Conservation (phyloP, 2,797 vertebrate genomes). For the Threskiornis aethiopicus region DNA sequence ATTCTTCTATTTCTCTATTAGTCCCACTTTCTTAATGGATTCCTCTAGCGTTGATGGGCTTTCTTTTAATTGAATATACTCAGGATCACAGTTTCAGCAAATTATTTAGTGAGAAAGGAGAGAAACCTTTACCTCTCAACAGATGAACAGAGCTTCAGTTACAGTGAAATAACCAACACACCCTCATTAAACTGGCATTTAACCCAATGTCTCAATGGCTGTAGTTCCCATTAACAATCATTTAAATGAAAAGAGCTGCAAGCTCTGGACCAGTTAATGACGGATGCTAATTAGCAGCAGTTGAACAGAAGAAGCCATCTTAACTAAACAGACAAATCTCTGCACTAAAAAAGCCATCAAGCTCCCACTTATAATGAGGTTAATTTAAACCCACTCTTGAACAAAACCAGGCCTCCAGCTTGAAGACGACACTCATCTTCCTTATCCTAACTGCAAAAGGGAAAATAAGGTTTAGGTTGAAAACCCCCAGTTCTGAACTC, state of each 20-base stretch:
- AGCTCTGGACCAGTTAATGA: constrained; percentile 53
- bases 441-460: neutral
- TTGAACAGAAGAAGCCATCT: constrained; percentile 53
- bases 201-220: neutral
- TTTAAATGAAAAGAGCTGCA: constrained; percentile 40
- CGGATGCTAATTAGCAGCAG: constrained; percentile 59
- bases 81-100: constrained; percentile 38
- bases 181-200: constrained; percentile 62
- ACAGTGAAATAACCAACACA: constrained; percentile 43
- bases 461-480: neutral
- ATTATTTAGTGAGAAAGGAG: constrained; percentile 26
- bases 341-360: constrained; percentile 53
- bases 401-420: constrained; percentile 40
- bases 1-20: neutral
- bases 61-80: constrained; percentile 33
- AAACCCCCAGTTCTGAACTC: neutral
- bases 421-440: neutral
- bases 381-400: constrained; percentile 66
- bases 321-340: constrained; percentile 51
- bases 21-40: neutral
- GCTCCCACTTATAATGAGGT: constrained; percentile 32
- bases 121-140: constrained; percentile 21
- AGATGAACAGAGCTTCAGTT: constrained; percentile 4
- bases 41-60: neutral
- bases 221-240: constrained; percentile 44